Percentiles rank a stretch among this genome's conserved stretches.
These are phyloP conservation scores for Capreolus pygargus DNA, from an alignment of 2,113 vertebrate species.

Conservation along the genomic window DNA sequence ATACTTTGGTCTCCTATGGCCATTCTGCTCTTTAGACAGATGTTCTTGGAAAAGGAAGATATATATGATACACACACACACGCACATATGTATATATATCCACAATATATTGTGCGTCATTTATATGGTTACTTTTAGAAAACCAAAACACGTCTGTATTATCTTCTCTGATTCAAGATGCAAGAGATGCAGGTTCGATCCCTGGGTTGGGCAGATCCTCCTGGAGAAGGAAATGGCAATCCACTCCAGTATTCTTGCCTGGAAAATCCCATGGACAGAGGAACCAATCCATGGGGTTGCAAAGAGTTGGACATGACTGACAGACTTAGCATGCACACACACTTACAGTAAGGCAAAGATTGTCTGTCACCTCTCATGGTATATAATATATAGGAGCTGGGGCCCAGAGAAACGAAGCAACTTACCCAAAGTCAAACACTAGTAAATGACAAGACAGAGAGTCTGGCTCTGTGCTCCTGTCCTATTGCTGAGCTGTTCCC, in stretches of 20 bases:
- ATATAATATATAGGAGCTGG: neutral
- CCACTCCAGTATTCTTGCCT: neutral
- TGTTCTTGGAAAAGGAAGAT: neutral
- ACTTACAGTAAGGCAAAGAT: neutral
- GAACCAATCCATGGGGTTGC: neutral
- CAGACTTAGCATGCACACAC: neutral
- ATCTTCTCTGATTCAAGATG: neutral
- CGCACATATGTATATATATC: neutral
- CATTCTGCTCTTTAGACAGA: conserved; percentile 25
- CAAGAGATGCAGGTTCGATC: neutral
- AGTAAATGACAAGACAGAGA: neutral
- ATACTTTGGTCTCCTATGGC: neutral
- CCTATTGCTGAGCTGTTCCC: neutral
- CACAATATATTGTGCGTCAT: neutral
- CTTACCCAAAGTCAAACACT: neutral
- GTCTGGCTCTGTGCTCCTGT: neutral
- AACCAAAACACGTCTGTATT: neutral
- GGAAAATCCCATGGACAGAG: neutral
- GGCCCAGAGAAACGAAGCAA: neutral
- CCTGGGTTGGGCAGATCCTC: neutral
- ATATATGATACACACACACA: neutral
- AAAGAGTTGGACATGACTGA: neutral
- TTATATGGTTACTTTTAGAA: neutral
- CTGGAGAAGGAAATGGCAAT: neutral
- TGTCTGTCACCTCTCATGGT: neutral